Evolutionary conservation across 2,888 invertebrate genomes (phyloP).

Genomic region (Polymixis lichenea): DNA sequence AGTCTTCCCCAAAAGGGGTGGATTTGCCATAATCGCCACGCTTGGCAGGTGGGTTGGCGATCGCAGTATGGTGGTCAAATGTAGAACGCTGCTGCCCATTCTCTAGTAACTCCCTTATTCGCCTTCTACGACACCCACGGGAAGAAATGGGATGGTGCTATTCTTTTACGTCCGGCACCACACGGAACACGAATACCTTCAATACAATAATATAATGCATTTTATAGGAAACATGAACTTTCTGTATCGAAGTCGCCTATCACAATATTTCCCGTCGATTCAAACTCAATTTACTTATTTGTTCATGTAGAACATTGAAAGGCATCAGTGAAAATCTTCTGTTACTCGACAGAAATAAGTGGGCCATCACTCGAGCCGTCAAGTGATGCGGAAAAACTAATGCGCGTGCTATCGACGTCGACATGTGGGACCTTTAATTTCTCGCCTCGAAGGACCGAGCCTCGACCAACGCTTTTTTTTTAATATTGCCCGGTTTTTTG

Average conservation of each 20-base stretch:
- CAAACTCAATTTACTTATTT: conserved; percentile 57
- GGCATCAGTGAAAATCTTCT: conserved; percentile 50
- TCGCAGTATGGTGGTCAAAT: no score
- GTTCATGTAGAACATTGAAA: conserved; percentile 59
- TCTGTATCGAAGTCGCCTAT: background rate
- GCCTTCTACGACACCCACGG: no score
- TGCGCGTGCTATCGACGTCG: conserved; percentile 70
- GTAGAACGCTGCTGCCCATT: no score
- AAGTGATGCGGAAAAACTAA: conserved; percentile 75
- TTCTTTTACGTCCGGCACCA: no score
- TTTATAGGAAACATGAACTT: background rate
- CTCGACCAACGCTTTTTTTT: conserved; percentile 72
- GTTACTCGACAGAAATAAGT: conserved; percentile 58
- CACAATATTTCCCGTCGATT: conserved; percentile 22
- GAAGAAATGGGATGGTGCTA: no score
- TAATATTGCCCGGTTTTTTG: conserved; percentile 77
- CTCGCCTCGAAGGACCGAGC: conserved; percentile 77
- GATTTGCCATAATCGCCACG: no score
- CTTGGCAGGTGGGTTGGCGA: no score
- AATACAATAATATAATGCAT: conserved; percentile 16
- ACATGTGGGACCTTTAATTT: conserved; percentile 80
- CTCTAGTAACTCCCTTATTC: no score
- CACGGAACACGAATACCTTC: no score
- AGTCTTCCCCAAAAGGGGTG: no score
- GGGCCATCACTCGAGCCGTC: conserved; percentile 54